Base-by-base conservation (phyloP, 2,888 invertebrate genomes). In the Drepana falcataria region DNA sequence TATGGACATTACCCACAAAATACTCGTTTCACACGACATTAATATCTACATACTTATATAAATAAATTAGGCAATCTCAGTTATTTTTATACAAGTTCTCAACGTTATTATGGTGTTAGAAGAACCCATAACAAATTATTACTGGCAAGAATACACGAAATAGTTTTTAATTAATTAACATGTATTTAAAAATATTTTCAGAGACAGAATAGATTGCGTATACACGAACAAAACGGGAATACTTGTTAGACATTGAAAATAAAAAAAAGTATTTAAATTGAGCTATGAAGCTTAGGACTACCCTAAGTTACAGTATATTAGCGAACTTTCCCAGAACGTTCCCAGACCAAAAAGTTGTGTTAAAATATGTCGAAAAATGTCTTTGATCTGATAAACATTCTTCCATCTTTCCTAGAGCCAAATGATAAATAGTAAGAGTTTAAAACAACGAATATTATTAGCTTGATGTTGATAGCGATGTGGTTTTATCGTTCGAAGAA, bases 21-120 rank as follows among this genome's bases (percentile, higher is more conserved):
- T 69, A 69, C 73, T 67, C 58, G 65, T 66, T 75, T 73, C 71
- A 74, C 77, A 80, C 72, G 71, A 71, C 73, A 73, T 48, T 55
- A 56, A 53, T 62, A 71, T 63, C 64, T 72, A 72, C 61, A 62
- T 70, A 65, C 48, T 62, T 66, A 62, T 59, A 64, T 68, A 71
- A 69, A 73, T 73, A 73, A 74, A 71, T 73, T 65, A 66, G 59
- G 59, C 37, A 33, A 53, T 48, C 33, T 44, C 47, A 53, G 53
- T 58, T 53, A 51, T 54, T 58, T 59, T 60, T 53, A 33, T 51
- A 59, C 53, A 61, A 53, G 53, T 53, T 59, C 21, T 54, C 33
- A 60, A 37, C 41, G 41, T 55, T 55, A 35, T 37, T 40, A 51
- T 51, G 35, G 1, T 35, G n/a, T 35, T 35, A n/a, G 37, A 49